Percentiles rank a stretch among this genome's conserved stretches.
phyloP scores from a whole-genome alignment of 1,140 invertebrate genomes.

The Amphibalanus amphitrite region DNA sequence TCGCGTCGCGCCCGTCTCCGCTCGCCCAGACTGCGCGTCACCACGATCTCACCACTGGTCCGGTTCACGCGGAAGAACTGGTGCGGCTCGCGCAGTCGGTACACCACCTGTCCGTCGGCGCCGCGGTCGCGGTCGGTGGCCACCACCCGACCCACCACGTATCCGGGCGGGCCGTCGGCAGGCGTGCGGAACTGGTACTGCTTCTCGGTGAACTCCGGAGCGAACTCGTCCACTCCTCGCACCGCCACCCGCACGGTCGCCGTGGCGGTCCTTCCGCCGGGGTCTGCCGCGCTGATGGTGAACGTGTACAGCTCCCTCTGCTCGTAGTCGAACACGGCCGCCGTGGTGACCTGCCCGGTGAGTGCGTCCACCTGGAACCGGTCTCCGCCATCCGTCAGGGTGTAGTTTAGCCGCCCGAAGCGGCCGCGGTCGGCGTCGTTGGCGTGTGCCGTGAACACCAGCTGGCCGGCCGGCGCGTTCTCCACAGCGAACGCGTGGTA shows the following conservation, averaged over 20 bases:
- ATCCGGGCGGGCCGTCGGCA: slow-evolving; percentile 49
- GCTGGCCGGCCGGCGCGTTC: slow-evolving; percentile 67
- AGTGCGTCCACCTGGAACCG: slow-evolving; percentile 60
- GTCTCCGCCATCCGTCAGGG: slow-evolving; percentile 52
- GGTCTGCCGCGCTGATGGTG: slow-evolving; percentile 60
- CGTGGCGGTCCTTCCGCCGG: slow-evolving; percentile 52
- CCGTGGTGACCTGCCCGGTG: slow-evolving; percentile 56
- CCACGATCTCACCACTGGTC: slow-evolving; percentile 66
- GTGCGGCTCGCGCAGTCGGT: slow-evolving; percentile 62
- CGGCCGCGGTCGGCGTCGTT: slow-evolving; percentile 65
- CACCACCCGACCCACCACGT: slow-evolving; percentile 63
- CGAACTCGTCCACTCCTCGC: slow-evolving; percentile 78
- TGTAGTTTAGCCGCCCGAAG: slow-evolving; percentile 72
- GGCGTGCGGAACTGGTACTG: slow-evolving; percentile 66
- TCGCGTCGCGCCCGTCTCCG: no score
- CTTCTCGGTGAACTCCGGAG: slow-evolving; percentile 71
- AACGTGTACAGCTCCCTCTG: slow-evolving; percentile 63
- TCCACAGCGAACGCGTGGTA: slow-evolving; percentile 67
- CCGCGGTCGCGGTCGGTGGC: slow-evolving; percentile 82
- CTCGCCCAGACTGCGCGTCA: slow-evolving; percentile 51
- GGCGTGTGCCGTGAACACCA: slow-evolving; percentile 71
- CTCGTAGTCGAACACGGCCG: slow-evolving; percentile 72
- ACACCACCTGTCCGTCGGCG: slow-evolving; percentile 75
- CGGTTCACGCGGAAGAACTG: slow-evolving; percentile 78
- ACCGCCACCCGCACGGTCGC: slow-evolving; percentile 70